phyloP scores from a whole-genome alignment of 92 coral and sea anemone genomes.

The Plumapathes pennacea region DNA sequence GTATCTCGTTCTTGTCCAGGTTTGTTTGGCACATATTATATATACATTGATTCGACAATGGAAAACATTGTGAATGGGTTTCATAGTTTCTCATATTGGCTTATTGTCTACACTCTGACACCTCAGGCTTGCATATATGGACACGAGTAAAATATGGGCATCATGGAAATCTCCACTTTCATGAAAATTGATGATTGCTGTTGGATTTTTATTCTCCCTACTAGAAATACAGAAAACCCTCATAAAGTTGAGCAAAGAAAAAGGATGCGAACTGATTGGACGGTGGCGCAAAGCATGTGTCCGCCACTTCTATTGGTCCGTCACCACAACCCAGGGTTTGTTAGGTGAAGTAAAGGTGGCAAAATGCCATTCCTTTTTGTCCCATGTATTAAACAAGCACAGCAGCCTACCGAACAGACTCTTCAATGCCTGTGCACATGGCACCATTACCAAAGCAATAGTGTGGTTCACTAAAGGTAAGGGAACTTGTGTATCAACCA shows the following conservation, averaged over 20 bases:
- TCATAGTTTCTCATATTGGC: too few relatives aligned
- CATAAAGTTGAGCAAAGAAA: constrained; percentile 43
- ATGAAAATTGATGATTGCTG: too few relatives aligned
- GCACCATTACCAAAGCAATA: constrained; percentile 13
- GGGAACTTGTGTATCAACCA: too few relatives aligned
- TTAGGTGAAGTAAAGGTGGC: constrained; percentile 50
- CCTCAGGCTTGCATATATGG: too few relatives aligned
- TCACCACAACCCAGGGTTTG: constrained; percentile 34
- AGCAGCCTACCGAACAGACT: constrained; percentile 35
- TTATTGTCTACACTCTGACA: too few relatives aligned
- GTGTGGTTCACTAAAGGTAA: constrained; percentile 66
- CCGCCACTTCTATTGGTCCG: constrained; percentile 63
- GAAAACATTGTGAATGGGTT: too few relatives aligned
- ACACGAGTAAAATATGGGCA: too few relatives aligned
- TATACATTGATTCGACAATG: too few relatives aligned
- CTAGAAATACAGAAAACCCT: constrained; percentile 29
- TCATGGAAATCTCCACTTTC: too few relatives aligned
- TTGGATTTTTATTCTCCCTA: too few relatives aligned
- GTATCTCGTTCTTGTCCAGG: constrained; percentile 8
- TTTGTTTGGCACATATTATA: too few relatives aligned
- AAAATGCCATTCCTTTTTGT: constrained; percentile 55
- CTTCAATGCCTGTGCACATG: constrained; percentile 56
- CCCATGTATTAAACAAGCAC: constrained; percentile 60
- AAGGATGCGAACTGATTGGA: constrained; percentile 38
- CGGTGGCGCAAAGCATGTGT: constrained; percentile 70